Percentiles rank a stretch among this genome's conserved stretches.
phyloP scores from a whole-genome alignment of 2,888 invertebrate genomes.

The Philereme vetulata region DNA sequence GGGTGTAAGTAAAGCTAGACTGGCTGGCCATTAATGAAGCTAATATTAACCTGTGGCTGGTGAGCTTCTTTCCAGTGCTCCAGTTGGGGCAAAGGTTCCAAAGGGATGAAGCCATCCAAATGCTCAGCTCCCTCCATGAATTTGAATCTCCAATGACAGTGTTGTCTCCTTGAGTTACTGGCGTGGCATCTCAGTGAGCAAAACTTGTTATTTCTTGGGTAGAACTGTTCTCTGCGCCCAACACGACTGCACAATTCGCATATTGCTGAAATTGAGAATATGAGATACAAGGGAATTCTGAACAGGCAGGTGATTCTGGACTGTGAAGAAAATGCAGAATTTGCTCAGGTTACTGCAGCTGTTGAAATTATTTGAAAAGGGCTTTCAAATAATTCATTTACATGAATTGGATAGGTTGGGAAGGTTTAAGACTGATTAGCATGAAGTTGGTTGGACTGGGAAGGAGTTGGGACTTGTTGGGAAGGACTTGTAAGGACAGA shows the following conservation, averaged over 20 bases:
- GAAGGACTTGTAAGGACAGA: too few relatives aligned
- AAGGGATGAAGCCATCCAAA: conserved; percentile 76
- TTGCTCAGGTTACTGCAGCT: too few relatives aligned
- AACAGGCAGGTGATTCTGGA: too few relatives aligned
- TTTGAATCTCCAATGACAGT: conserved; percentile 71
- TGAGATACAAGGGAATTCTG: neutral
- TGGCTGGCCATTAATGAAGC: neutral
- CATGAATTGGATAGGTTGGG: too few relatives aligned
- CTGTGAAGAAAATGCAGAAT: too few relatives aligned
- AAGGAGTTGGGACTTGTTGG: too few relatives aligned
- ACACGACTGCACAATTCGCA: conserved; percentile 76
- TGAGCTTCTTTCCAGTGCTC: conserved; percentile 74
- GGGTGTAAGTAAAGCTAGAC: too few relatives aligned
- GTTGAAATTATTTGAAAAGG: too few relatives aligned
- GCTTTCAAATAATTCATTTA: too few relatives aligned
- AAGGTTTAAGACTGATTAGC: too few relatives aligned
- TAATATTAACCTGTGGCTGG: conserved; percentile 63
- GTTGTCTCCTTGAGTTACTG: conserved; percentile 57
- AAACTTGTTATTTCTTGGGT: conserved; percentile 67
- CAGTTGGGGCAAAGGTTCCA: conserved; percentile 77
- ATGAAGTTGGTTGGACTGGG: too few relatives aligned
- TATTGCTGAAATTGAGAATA: conserved; percentile 59
- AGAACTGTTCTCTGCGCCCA: conserved; percentile 71
- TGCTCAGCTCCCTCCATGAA: conserved; percentile 78
- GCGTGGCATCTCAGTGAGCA: conserved; percentile 71